phyloP scores from a whole-genome alignment of 2,113 vertebrate species.

The Rhinopithecus roxellana region DNA sequence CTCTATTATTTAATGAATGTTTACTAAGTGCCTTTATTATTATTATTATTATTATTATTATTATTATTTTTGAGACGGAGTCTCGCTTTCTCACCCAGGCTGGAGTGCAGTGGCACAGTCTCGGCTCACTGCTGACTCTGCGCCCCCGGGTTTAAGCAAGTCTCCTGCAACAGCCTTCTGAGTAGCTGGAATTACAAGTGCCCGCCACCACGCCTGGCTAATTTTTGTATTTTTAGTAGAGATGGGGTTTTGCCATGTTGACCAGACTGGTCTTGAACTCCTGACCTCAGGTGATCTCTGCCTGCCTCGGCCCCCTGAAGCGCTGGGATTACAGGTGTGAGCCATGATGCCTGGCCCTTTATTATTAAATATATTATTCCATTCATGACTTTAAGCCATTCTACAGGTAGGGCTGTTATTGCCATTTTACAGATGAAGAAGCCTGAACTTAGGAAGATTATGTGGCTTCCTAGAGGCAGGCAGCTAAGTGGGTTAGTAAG shows the following conservation, averaged over 20 bases:
- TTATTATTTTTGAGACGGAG: too few species aligned
- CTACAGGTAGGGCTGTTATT: not conserved
- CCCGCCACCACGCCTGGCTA: fast-evolving
- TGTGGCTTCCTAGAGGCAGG: not conserved
- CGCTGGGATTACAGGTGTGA: not conserved
- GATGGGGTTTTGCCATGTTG: not conserved
- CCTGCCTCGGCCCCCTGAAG: not conserved
- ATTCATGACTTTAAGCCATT: not conserved
- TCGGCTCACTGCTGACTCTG: too few species aligned
- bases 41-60: too few species aligned
- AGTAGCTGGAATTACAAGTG: not conserved
- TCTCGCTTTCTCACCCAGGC: too few species aligned
- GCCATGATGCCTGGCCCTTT: not conserved
- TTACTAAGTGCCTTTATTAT: not conserved
- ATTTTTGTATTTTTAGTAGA: not conserved
- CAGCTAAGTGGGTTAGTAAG: not conserved
- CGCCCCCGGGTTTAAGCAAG: too few species aligned
- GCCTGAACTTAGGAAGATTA: not conserved
- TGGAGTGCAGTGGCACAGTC: too few species aligned
- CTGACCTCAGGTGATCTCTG: not conserved
- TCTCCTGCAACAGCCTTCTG: too few species aligned
- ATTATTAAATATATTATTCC: not conserved
- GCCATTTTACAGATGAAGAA: not conserved
- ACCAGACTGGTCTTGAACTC: not conserved
- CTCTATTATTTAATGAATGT: not conserved